Evolutionary conservation across 2,797 vertebrate genomes (phyloP).

Genomic region (Spinibarbus caldwelli): DNA sequence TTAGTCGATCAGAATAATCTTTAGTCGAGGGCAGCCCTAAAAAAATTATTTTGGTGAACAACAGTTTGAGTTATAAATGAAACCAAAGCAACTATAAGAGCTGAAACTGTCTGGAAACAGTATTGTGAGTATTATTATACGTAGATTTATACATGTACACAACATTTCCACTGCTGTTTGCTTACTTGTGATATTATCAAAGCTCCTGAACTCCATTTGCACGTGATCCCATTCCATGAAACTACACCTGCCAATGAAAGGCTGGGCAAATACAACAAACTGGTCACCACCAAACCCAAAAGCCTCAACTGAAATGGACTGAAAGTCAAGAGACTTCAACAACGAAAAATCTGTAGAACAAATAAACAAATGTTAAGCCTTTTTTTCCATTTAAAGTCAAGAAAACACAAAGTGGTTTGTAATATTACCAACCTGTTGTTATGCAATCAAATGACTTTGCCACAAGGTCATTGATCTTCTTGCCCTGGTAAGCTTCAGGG

Average conservation of each 20-base stretch:
- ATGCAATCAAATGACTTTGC: slow-evolving; percentile 93
- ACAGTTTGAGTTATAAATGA: neutral
- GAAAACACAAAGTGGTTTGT: neutral
- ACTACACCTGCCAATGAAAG: slow-evolving; percentile 94
- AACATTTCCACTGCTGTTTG: slow-evolving; percentile 1
- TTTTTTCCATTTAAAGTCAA: neutral
- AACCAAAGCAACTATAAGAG: neutral
- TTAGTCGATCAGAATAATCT: too few relatives aligned
- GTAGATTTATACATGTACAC: neutral
- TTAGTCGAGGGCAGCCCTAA: too few relatives aligned
- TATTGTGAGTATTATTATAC: neutral
- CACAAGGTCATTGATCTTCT: slow-evolving; percentile 89
- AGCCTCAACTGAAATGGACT: slow-evolving; percentile 93
- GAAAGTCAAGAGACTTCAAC: slow-evolving; percentile 92
- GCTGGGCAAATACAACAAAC: slow-evolving; percentile 95
- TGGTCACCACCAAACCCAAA: slow-evolving; percentile 91
- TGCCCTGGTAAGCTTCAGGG: slow-evolving; percentile 86
- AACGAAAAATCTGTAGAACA: slow-evolving; percentile 88
- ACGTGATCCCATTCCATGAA: slow-evolving; percentile 99
- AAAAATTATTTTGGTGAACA: neutral
- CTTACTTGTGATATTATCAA: slow-evolving; percentile 95
- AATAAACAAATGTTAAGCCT: neutral
- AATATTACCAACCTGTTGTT: slow-evolving; percentile 86
- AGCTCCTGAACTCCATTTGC: slow-evolving; percentile 96
- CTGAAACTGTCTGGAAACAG: neutral